phyloP scores from a whole-genome alignment of 2,888 invertebrate genomes.

The Aromia moschata region DNA sequence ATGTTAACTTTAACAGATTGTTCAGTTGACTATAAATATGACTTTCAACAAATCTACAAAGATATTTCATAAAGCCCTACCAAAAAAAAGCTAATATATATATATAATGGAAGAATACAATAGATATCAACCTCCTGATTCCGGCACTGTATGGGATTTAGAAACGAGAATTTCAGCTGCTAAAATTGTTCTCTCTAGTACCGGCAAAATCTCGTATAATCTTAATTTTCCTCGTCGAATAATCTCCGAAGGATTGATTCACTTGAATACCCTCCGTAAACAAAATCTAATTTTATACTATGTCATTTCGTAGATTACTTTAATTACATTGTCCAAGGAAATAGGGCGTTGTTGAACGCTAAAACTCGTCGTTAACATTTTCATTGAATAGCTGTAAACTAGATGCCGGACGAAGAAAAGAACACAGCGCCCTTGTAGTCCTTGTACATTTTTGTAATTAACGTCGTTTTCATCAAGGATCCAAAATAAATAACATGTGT shows the following conservation, averaged over 20 bases:
- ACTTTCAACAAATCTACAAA: no score
- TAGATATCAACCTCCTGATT: no score
- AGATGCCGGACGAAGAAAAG: not conserved
- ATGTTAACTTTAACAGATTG: no score
- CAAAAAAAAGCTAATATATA: no score
- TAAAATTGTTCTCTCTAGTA: not conserved
- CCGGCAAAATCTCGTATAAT: not conserved
- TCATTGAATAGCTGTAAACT: not conserved
- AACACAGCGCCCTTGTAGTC: not conserved
- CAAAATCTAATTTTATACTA: constrained; percentile 14
- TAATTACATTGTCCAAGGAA: constrained; percentile 13
- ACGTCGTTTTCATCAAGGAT: constrained; percentile 26
- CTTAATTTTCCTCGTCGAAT: constrained; percentile 7
- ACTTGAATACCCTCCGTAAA: not conserved
- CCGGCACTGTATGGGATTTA: no score
- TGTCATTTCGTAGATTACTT: constrained; percentile 17
- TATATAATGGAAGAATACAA: no score
- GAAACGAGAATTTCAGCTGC: no score
- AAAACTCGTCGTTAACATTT: constrained; percentile 7
- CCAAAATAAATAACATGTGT: constrained; percentile 7
- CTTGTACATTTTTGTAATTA: constrained; percentile 28
- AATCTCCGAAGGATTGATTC: not conserved
- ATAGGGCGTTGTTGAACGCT: constrained; percentile 7
- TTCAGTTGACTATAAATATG: no score
- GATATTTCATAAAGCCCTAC: no score